phyloP scores from a whole-genome alignment of 2,888 invertebrate genomes.

The Tolmerus cingulatus region DNA sequence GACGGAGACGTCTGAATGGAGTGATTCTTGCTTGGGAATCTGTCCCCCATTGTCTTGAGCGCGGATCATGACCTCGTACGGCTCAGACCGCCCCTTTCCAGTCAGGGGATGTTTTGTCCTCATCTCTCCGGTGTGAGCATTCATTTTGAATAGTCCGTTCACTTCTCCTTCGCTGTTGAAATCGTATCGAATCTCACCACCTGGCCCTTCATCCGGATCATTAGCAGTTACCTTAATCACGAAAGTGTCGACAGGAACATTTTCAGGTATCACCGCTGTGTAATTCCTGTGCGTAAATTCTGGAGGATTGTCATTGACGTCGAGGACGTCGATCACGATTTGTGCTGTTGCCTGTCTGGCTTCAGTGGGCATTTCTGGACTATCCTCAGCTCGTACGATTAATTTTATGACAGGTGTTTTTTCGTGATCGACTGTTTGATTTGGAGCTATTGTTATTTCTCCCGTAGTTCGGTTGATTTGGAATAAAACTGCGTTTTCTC shows the following conservation, averaged over 20 bases:
- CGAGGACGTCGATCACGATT: slow-evolving; percentile 74
- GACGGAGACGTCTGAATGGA: slow-evolving; percentile 71
- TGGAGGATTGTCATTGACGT: slow-evolving; percentile 83
- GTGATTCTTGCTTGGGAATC: slow-evolving; percentile 62
- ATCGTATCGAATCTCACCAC: slow-evolving; percentile 76
- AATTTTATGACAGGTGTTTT: slow-evolving; percentile 73
- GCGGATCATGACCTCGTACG: slow-evolving; percentile 73
- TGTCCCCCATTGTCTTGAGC: slow-evolving; percentile 76
- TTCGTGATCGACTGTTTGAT: slow-evolving; percentile 77
- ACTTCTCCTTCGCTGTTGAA: slow-evolving; percentile 78
- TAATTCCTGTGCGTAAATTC: slow-evolving; percentile 71
- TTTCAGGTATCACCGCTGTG: slow-evolving; percentile 79
- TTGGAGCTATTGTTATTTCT: slow-evolving; percentile 71
- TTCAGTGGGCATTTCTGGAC: slow-evolving; percentile 73
- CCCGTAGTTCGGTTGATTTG: slow-evolving; percentile 75
- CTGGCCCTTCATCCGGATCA: slow-evolving; percentile 79
- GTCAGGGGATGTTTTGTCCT: slow-evolving; percentile 72
- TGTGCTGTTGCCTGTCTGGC: slow-evolving; percentile 72
- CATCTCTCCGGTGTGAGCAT: slow-evolving; percentile 73
- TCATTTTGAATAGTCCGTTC: slow-evolving; percentile 74
- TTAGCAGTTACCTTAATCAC: slow-evolving; percentile 75
- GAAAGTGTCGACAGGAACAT: slow-evolving; percentile 71
- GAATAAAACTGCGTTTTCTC: slow-evolving; percentile 78
- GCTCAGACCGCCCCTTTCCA: slow-evolving; percentile 78
- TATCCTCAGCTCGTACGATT: slow-evolving; percentile 78